Percentiles rank a stretch among this genome's conserved stretches.
These are phyloP conservation scores for Thyatira batis DNA, from an alignment of 2,888 invertebrate species.

Conservation along the genomic window DNA sequence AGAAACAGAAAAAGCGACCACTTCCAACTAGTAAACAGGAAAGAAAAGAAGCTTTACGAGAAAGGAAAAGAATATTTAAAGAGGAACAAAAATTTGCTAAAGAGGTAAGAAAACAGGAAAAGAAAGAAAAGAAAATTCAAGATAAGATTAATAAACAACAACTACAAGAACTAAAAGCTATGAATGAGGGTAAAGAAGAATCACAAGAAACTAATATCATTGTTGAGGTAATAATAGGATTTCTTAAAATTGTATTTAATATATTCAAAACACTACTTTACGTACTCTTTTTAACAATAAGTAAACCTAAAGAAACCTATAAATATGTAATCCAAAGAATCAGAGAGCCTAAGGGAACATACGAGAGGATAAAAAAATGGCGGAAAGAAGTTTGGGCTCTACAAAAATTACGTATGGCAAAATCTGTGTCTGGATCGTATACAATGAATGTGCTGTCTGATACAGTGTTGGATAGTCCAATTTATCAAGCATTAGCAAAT, in stretches of 20 bases:
- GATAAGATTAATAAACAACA: constrained; percentile 21
- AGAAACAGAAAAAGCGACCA: constrained; percentile 3
- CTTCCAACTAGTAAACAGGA: neutral
- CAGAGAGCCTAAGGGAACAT: constrained; percentile 32
- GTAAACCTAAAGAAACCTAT: constrained; percentile 34
- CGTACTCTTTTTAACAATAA: constrained; percentile 24
- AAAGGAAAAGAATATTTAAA: constrained; percentile 3
- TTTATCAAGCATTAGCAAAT: constrained; percentile 33
- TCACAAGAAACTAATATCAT: constrained; percentile 32
- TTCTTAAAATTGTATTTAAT: constrained; percentile 24
- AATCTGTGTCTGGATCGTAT: constrained; percentile 39
- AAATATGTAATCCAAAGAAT: constrained; percentile 28
- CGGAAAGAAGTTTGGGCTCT: constrained; percentile 24
- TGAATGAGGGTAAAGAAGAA: constrained; percentile 26
- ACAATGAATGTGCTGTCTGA: constrained; percentile 38
- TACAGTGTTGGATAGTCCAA: constrained; percentile 31
- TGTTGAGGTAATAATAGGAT: constrained; percentile 34
- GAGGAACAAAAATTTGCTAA: constrained; percentile 7
- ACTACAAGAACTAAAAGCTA: constrained; percentile 21
- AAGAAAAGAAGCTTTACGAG: neutral
- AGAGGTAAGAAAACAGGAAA: constrained; percentile 22
- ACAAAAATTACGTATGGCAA: constrained; percentile 39
- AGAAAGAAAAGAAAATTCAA: constrained; percentile 16
- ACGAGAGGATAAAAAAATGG: constrained; percentile 24
- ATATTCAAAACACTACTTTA: constrained; percentile 15